Evolutionary conservation across 2,113 vertebrate genomes (phyloP).

Genomic region (Callocephalon fimbriatum): DNA sequence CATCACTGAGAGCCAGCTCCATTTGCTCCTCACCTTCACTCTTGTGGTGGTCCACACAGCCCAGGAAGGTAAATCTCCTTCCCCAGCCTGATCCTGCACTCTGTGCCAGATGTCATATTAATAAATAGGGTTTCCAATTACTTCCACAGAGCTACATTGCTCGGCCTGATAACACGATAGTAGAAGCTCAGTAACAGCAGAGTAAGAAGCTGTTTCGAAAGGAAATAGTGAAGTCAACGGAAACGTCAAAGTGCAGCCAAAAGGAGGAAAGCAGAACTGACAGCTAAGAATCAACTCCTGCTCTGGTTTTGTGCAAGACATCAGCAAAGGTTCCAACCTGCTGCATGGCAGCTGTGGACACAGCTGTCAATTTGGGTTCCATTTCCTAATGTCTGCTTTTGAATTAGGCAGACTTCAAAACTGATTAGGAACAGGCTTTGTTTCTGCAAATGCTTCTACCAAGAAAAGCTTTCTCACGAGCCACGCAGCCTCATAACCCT

Average conservation of each 20-base stretch:
- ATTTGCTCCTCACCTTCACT: not conserved
- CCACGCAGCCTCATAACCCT: not conserved
- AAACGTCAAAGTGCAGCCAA: not conserved
- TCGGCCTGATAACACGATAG: not conserved
- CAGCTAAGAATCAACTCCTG: not conserved
- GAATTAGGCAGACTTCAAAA: conserved; percentile 18
- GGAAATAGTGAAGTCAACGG: not conserved
- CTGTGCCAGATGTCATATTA: not conserved
- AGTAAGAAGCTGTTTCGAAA: not conserved
- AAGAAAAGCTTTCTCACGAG: not conserved
- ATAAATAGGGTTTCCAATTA: not conserved
- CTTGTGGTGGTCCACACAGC: not conserved
- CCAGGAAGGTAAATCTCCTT: not conserved
- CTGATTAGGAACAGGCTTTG: not conserved
- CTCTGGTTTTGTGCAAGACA: not conserved
- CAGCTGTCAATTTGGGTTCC: not conserved
- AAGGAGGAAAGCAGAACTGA: not conserved
- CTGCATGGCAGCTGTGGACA: not conserved
- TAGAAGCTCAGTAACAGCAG: not conserved
- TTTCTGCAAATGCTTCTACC: not conserved
- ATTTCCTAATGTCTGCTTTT: not conserved
- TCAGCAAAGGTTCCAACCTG: conserved; percentile 9
- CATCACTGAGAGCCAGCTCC: not conserved
- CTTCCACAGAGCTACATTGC: not conserved
- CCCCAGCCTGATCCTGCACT: accelerated